Evolutionary conservation across 2,113 vertebrate species (phyloP), one percentile per base, ranked within the genome.

Genomic region (Elaphurus davidianus): DNA sequence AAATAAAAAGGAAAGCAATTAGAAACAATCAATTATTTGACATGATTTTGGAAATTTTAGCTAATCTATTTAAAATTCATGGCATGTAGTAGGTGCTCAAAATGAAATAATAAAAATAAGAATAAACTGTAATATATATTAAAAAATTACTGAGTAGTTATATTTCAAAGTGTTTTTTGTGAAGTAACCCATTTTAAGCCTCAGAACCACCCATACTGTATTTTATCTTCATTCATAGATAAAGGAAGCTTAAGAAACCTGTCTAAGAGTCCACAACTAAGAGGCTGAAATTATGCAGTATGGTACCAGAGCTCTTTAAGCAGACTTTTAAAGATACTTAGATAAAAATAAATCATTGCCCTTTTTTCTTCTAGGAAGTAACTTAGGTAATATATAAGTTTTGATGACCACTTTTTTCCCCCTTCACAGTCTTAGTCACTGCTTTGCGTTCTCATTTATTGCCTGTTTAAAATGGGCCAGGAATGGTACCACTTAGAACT

Each of bases 31-130:
- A 47, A 19, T 87, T 84, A 84, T 84, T 93, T 76, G 45, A 59
- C 15, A n/a, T 64, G 15, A 71, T 94, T 90, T 95, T n/a, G 50
- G 90, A 40, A 97, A 90, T 90, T 79, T 82, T 47, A 88, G 19
- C 12, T 62, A 84, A 81, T 67, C 95, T 82, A 9, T 96, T 97
- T 14, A 54, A 28, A 88, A 93, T 23, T 23, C 23, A 2, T 74
- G 33, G 28, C 28, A 57, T n/a, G 52, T 33, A 36, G 27, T 88
- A 55, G 52, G 12, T 64, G 15, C 45, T 54, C 30, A 79, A 11
- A 50, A 17, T 95, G 82, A 93, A 94, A 82, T 83, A 64, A 60
- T 27, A 64, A 62, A 89, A 50, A 50, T n/a, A 62, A 45, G 33
- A 87, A 64, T 91, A 96, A 94, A 47, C 28, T 3, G 17, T 62